A percentile compares a stretch with the other conserved stretches of the same genome.
These are phyloP conservation scores for Pelecanus crispus DNA, from an alignment of 2,113 vertebrate species.

Conservation along the genomic window DNA sequence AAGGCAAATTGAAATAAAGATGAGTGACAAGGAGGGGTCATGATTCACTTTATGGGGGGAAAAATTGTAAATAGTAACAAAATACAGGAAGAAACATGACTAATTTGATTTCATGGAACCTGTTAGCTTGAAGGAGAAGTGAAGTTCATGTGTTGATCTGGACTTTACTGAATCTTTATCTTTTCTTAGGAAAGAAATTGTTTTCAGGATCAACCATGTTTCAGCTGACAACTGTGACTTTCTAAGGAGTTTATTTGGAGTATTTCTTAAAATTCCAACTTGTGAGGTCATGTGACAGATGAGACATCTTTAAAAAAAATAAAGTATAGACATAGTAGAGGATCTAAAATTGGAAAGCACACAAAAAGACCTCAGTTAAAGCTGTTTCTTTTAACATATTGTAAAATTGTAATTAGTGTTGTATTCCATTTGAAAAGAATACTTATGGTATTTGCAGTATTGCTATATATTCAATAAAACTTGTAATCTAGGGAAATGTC, in stretches of 20 bases:
- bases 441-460: not conserved
- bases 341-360: not conserved
- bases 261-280: not conserved
- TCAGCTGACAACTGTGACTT: not conserved
- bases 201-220: not conserved
- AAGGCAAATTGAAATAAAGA: not conserved
- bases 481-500: not conserved
- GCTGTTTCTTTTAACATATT: not conserved
- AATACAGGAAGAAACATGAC: not conserved
- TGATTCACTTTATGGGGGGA: not conserved
- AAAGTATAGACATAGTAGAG: not conserved
- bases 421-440: not conserved
- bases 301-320: not conserved
- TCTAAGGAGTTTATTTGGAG: not conserved
- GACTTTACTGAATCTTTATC: not conserved
- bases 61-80: not conserved
- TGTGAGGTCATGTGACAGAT: not conserved
- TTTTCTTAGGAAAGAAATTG: not conserved
- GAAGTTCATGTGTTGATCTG: not conserved
- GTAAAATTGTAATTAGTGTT: not conserved
- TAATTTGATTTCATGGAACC: not conserved
- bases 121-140: not conserved
- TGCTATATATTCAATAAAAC: not conserved
- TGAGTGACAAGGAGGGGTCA: rapidly evolving
- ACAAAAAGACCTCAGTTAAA: not conserved